Conservation (phyloP, 2,797 vertebrate species). For the Ctenopoma multispine region DNA sequence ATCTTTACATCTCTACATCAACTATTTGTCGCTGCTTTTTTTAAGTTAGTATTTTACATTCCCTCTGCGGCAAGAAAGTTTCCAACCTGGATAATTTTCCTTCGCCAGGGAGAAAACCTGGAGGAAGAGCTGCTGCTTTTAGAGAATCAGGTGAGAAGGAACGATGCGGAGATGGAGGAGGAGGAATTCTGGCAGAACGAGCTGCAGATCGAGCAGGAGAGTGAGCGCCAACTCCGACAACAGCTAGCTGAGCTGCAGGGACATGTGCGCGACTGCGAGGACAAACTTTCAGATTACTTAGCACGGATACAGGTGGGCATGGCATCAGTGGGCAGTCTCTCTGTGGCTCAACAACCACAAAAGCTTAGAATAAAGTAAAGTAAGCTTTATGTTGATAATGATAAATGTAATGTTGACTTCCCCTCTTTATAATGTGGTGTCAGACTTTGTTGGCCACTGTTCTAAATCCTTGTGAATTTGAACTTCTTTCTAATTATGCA, state of each 20-base stretch:
- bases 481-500: too few relatives aligned
- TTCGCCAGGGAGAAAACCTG: conserved; percentile 68
- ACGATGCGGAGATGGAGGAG: conserved; percentile 92
- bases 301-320: conserved; percentile 84
- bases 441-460: too few relatives aligned
- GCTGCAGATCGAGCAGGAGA: conserved; percentile 94
- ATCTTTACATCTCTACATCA: not conserved
- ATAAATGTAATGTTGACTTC: too few relatives aligned
- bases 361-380: not conserved
- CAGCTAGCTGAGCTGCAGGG: conserved; percentile 90
- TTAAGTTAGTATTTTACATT: not conserved
- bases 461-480: too few relatives aligned
- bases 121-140: conserved; percentile 91
- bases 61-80: not conserved
- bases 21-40: not conserved
- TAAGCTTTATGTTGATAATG: not conserved
- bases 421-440: too few relatives aligned
- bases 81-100: not conserved
- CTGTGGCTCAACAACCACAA: not conserved
- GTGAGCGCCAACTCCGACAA: conserved; percentile 91
- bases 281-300: conserved; percentile 87
- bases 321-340: not conserved
- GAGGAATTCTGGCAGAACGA: conserved; percentile 98
- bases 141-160: conserved; percentile 93
- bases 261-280: conserved; percentile 88